These are phyloP conservation scores for Drosophila kanekoi DNA, from an alignment of 2,888 invertebrate species.

Conservation along the genomic window DNA sequence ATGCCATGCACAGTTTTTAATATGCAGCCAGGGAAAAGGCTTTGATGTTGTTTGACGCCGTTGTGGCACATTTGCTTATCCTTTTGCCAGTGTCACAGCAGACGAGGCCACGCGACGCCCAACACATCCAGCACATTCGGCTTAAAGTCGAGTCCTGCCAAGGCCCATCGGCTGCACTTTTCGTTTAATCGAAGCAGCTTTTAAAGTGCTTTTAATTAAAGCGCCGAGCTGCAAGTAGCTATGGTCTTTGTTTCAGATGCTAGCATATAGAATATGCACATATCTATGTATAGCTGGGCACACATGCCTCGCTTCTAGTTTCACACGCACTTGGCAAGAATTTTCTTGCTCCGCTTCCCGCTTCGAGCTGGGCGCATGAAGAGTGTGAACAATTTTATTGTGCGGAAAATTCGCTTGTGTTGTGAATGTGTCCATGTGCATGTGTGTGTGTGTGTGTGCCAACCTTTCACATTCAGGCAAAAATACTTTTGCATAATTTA, in stretches of 20 bases:
- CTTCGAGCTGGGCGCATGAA: slow-evolving; percentile 41
- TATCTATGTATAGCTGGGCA: background rate
- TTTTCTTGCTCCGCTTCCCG: background rate
- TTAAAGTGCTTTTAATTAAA: slow-evolving; percentile 35
- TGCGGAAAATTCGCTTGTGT: slow-evolving; percentile 68
- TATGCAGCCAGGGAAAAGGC: slow-evolving; percentile 29
- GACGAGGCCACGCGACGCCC: background rate
- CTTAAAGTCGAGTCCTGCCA: slow-evolving; percentile 35
- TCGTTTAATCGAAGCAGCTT: slow-evolving; percentile 18
- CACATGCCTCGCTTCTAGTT: slow-evolving; percentile 22
- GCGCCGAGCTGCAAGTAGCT: background rate
- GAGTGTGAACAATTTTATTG: slow-evolving; percentile 76
- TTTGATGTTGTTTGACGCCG: slow-evolving; percentile 38
- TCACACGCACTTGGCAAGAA: slow-evolving; percentile 17
- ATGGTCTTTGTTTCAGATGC: background rate
- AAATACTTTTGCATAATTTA: slow-evolving; percentile 69
- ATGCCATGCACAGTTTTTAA: slow-evolving; percentile 12
- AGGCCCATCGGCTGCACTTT: slow-evolving; percentile 41
- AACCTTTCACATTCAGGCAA: slow-evolving; percentile 37
- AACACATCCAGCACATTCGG: background rate
- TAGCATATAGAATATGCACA: slow-evolving; percentile 1
- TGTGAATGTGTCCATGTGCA: slow-evolving; percentile 7
- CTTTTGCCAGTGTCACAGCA: slow-evolving; percentile 22
- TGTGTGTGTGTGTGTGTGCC: slow-evolving; percentile 17
- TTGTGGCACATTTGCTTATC: slow-evolving; percentile 48